Base-by-base conservation (phyloP, 2,888 invertebrate species). In the Emmelina monodactyla region DNA sequence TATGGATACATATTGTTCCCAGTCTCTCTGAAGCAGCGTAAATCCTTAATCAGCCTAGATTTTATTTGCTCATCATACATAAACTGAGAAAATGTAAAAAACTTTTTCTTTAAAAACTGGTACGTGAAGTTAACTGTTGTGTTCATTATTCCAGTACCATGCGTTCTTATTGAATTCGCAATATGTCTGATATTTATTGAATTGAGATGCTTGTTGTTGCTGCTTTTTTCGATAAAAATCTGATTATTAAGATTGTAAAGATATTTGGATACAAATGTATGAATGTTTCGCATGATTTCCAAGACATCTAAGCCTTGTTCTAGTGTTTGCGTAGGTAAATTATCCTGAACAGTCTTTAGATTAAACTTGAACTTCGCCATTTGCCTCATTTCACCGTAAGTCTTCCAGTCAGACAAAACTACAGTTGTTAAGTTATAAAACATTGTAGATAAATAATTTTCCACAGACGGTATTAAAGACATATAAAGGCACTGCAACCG, bases 391-490 rank as follows among this genome's bases (percentile, higher is more conserved):
- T 95, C 94, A 12, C 94, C 91, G 61, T 99, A 99, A 0, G 95
- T 96, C 65, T 91, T 92, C 95, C 97, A 98, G 68, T 99, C 97
- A 49, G 98, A 96, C 31, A 97, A 78, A 5, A 97, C 96, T 16
- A 99, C 95, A 1, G 97, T 95, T 1, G 97, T 97, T 51, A 98
- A 82, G 78, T 98, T 97, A 70, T 99, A 99, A 72, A 97, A 98
- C 60, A 92, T 95, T 45, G 87, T 88, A 53, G 96, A 94, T 45
- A 99, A 83, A 69, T 97, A 97, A 58, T 92, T 88, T 62, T 97
- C 97, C 6, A 95, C 87, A 34, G 58, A 68, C 73, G 88, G 83
- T 65, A 85, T 84, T 13, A 90, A 69, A 43, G 85, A 84, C 55
- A 88, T 78, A 51, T 84, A 85, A 16, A 80, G 59, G 33, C 83